Base-by-base conservation (phyloP, 30 jellyfish, hydroid and myxozoan species). In the Pelagia noctiluca region DNA sequence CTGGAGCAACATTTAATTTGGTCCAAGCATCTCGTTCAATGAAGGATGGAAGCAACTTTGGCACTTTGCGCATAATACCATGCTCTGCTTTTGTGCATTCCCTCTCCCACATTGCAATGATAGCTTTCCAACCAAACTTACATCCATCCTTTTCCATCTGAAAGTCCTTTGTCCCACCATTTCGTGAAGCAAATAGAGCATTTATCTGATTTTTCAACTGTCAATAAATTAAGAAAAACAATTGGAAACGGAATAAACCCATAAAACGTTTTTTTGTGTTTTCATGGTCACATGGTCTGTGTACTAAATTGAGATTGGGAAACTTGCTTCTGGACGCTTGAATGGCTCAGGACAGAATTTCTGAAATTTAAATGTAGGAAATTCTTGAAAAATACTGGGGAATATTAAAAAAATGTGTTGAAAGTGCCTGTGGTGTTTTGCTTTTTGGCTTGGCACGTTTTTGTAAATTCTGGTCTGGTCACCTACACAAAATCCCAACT, bases 161-260 rank as follows among this genome's bases (percentile, higher is more conserved):
- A 71, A 71, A 71, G 12, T 19, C 69, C 69, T 71, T 71, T 38
- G 83, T 71, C 66, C 83, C 83, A 71, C 83, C 83, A 19, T 71
- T 37, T 48, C 83, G 83, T 48, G 83, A 71, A 71, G 83, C 66
- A 48, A 36, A 71, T 48, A 71, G 83, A 23, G 83, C 83, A 71
- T 71, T 71, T 71, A 71, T 71, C 69, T 71, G 83, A 28, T 71
- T 71, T 71, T 71, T 71, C 83, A 71, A 48, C 83, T 71, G 83
- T 65, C 42, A 65, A 65, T 65, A 35, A 23, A 23, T 65, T 3
- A 36, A 28, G 78, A 65, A 65, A 65, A 36, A 65, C 53, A 30
- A 65, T 65, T 65, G 78, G 78, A 65, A 65, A n/a, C n/a, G n/a
- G n/a, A n/a, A n/a, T n/a, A n/a, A n/a, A n/a, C n/a, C n/a, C n/a